These are phyloP conservation scores for Daktulosphaira vitifoliae DNA, from an alignment of 1,140 invertebrate genomes.

Conservation along the genomic window DNA sequence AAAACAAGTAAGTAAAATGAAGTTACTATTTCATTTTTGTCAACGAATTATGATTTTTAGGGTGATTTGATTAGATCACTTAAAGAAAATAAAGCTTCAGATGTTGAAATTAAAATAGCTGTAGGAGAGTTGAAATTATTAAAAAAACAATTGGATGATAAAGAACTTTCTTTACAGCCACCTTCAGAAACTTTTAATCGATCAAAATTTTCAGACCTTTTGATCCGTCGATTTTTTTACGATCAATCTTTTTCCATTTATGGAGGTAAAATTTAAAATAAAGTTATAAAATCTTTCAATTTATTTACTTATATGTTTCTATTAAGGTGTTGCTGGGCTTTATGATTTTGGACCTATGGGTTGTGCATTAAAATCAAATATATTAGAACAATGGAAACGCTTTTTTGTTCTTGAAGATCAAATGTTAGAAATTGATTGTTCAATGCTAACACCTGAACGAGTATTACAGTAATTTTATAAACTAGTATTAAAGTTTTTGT, in stretches of 20 bases:
- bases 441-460: constrained; percentile 90
- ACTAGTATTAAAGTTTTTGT: background rate
- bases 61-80: constrained; percentile 81
- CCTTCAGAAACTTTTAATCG: constrained; percentile 73
- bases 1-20: constrained; percentile 62
- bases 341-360: constrained; percentile 99
- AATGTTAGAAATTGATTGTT: constrained; percentile 98
- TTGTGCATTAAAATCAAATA: constrained; percentile 93
- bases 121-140: constrained; percentile 83
- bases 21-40: constrained; percentile 38
- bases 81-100: constrained; percentile 75
- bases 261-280: constrained; percentile 62
- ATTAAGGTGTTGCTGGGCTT: constrained; percentile 58
- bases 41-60: constrained; percentile 44
- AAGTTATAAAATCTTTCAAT: background rate
- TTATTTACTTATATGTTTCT: constrained; percentile 14
- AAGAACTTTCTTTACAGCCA: constrained; percentile 76
- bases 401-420: constrained; percentile 96
- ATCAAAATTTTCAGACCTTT: constrained; percentile 89
- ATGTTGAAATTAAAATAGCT: constrained; percentile 86
- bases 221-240: constrained; percentile 95
- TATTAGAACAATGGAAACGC: constrained; percentile 86
- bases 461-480: constrained; percentile 67
- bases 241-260: constrained; percentile 99
- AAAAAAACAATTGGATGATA: constrained; percentile 89